Conservation (phyloP, 2,797 vertebrate genomes). For the Cichlasoma orientale region DNA sequence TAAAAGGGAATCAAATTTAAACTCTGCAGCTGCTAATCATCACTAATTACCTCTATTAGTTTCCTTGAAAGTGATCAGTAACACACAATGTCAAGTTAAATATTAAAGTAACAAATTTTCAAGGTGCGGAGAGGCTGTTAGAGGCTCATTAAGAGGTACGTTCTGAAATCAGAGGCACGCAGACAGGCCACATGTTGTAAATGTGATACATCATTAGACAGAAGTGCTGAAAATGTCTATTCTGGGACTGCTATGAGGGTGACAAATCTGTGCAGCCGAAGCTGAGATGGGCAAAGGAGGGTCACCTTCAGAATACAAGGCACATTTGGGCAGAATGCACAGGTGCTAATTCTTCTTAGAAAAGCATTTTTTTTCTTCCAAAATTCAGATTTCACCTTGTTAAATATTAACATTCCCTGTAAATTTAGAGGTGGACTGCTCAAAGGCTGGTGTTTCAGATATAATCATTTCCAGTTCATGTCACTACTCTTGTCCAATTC, state of each 20-base stretch:
- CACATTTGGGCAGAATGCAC: not conserved
- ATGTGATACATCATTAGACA: conserved; percentile 34
- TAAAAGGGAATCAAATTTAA: not conserved
- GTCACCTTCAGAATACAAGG: conserved; percentile 45
- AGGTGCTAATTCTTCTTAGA: not conserved
- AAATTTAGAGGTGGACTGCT: not conserved
- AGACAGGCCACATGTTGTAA: conserved; percentile 21
- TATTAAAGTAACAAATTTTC: conserved; percentile 25
- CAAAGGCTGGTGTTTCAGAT: not conserved
- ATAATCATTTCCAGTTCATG: conserved; percentile 5
- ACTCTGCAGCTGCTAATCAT: not conserved
- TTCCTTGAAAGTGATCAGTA: not conserved
- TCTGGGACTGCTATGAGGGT: conserved; percentile 42
- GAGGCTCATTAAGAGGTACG: not conserved
- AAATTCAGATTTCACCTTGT: not conserved
- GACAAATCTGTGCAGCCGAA: conserved; percentile 53
- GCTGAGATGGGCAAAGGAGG: conserved; percentile 21
- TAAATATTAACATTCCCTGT: not conserved
- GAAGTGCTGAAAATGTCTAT: conserved; percentile 57
- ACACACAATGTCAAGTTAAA: not conserved
- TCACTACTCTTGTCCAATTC: not conserved
- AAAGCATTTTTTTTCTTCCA: not conserved
- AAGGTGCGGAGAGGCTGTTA: not conserved
- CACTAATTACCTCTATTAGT: not conserved
- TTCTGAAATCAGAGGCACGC: conserved; percentile 29